Evolutionary conservation across 1,140 invertebrate genomes (phyloP).

Genomic region (Drosophila asahinai): DNA sequence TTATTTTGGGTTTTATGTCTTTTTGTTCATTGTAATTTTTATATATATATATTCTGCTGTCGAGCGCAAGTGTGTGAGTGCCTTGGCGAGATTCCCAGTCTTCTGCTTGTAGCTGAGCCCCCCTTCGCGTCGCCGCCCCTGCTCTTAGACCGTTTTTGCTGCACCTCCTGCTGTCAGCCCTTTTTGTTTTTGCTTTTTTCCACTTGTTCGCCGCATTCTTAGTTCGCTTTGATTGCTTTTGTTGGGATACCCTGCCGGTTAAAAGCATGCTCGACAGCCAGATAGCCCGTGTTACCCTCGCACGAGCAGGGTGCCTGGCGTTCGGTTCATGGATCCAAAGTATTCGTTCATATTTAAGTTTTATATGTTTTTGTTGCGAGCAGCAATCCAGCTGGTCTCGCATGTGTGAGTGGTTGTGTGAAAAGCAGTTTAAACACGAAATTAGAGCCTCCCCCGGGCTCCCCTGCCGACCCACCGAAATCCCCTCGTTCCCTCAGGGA

Average conservation of each 20-base stretch:
- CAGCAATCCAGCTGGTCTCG: slow-evolving; percentile 41
- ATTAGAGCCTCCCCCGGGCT: slow-evolving; percentile 63
- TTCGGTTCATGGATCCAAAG: not conserved
- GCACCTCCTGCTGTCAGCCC: slow-evolving; percentile 37
- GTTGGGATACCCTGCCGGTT: slow-evolving; percentile 8
- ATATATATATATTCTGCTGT: slow-evolving; percentile 12
- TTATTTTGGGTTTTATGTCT: slow-evolving; percentile 31
- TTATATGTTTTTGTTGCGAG: slow-evolving; percentile 49
- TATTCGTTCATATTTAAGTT: slow-evolving; percentile 21
- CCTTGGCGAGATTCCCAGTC: slow-evolving; percentile 20
- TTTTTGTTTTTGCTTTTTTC: slow-evolving; percentile 46
- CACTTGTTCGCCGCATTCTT: slow-evolving; percentile 41
- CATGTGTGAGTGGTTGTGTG: slow-evolving; percentile 53
- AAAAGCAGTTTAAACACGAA: slow-evolving; percentile 82
- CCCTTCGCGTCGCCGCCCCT: not conserved
- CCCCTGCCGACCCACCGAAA: not conserved
- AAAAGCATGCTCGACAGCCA: not conserved
- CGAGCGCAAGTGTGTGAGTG: slow-evolving; percentile 3
- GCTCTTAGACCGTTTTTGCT: slow-evolving; percentile 21
- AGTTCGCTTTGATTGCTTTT: slow-evolving; percentile 11
- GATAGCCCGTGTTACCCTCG: not conserved
- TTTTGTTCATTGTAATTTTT: slow-evolving; percentile 11
- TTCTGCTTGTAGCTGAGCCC: slow-evolving; percentile 7
- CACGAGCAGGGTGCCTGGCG: not conserved
- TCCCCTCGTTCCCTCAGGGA: slow-evolving; percentile 36